Evolutionary conservation across 2,797 vertebrate genomes (phyloP).

Genomic region (Fistularia commersonii): DNA sequence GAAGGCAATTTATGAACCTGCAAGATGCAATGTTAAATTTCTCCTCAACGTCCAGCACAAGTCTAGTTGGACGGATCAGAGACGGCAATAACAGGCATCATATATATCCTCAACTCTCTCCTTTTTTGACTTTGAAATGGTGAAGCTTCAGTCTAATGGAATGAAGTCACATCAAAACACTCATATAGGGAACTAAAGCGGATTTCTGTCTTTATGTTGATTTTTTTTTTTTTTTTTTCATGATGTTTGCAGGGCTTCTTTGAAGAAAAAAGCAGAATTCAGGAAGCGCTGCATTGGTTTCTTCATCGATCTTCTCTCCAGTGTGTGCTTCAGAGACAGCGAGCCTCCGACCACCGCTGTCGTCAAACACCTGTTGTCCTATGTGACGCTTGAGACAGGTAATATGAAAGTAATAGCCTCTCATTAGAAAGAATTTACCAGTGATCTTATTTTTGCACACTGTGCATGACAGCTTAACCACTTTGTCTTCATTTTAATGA

Average conservation of each 20-base stretch:
- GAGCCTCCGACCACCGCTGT: conserved; percentile 78
- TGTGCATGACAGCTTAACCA: conserved; percentile 44
- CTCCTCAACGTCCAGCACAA: too few species aligned
- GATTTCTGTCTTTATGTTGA: conserved; percentile 5
- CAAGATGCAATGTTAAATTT: too few species aligned
- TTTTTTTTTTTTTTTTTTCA: conserved; percentile 16
- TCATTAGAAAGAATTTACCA: too few species aligned
- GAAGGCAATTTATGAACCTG: too few species aligned
- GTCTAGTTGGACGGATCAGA: too few species aligned
- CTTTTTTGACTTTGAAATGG: too few species aligned
- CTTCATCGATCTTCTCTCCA: conserved; percentile 89
- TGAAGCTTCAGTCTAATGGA: too few species aligned
- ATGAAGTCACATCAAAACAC: too few species aligned
- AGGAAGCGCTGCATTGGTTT: conserved; percentile 87
- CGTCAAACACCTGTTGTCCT: conserved; percentile 77
- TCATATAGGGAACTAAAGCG: too few species aligned
- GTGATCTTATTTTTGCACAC: conserved; percentile 2
- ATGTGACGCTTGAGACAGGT: conserved; percentile 78
- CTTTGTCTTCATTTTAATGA: too few species aligned
- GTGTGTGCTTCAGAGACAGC: conserved; percentile 91
- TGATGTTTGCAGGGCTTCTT: conserved; percentile 63
- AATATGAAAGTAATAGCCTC: conserved; percentile 1
- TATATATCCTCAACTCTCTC: too few species aligned
- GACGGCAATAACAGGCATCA: too few species aligned
- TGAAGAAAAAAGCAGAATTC: conserved; percentile 76